Percentiles rank a stretch among this genome's conserved stretches.
Conservation (phyloP, 2,113 vertebrate genomes). For the Piaya cayana region DNA sequence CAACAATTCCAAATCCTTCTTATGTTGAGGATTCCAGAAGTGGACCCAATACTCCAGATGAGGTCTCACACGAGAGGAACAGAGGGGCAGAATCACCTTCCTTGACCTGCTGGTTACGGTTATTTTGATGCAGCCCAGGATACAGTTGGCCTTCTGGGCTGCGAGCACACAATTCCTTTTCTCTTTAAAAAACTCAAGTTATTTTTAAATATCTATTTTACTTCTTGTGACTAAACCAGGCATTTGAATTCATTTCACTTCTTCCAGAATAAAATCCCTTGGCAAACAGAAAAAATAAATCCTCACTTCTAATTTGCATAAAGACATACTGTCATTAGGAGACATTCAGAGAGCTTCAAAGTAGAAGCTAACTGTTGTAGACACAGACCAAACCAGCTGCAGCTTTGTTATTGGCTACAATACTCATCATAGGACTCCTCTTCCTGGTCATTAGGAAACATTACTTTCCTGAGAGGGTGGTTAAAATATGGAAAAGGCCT, state of each 20-base stretch:
- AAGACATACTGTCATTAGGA: background rate
- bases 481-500: too few species aligned
- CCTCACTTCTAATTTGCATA: background rate
- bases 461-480: background rate
- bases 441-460: too few species aligned
- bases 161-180: background rate
- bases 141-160: too few species aligned
- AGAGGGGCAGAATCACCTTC: too few species aligned
- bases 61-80: too few species aligned
- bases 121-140: too few species aligned
- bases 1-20: too few species aligned
- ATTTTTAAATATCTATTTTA: background rate
- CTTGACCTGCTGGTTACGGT: too few species aligned
- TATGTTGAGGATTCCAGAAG: too few species aligned
- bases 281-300: background rate
- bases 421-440: background rate
- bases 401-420: background rate
- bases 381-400: background rate
- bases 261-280: background rate
- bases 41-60: too few species aligned
- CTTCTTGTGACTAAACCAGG: background rate
- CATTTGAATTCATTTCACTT: rapidly evolving
- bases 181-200: background rate
- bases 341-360: background rate
- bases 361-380: background rate